These are phyloP conservation scores for Incurvaria masculella DNA, from an alignment of 2,888 invertebrate species.

Conservation along the genomic window DNA sequence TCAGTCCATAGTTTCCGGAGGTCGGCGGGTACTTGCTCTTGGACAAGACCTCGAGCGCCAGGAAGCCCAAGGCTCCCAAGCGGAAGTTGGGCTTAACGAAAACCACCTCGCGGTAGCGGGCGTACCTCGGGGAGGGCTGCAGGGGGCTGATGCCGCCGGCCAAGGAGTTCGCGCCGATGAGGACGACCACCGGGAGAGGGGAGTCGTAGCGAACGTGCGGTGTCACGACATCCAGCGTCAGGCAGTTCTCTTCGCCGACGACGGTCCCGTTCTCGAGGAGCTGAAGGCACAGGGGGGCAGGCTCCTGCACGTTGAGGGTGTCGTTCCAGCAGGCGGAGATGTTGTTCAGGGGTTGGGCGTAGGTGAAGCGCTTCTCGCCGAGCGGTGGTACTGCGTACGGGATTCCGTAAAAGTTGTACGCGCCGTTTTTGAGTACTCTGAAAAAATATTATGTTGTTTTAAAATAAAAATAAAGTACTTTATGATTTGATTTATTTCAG, in stretches of 20 bases:
- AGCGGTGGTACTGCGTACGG: slow-evolving; percentile 77
- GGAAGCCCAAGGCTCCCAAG: slow-evolving; percentile 74
- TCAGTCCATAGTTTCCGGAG: slow-evolving; percentile 84
- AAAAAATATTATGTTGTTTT: slow-evolving; percentile 19
- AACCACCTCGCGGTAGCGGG: slow-evolving; percentile 74
- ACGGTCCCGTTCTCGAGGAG: slow-evolving; percentile 63
- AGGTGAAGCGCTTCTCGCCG: slow-evolving; percentile 64
- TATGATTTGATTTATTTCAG: no score
- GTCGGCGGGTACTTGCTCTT: slow-evolving; percentile 67
- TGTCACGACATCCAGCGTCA: slow-evolving; percentile 79
- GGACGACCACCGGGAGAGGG: slow-evolving; percentile 77
- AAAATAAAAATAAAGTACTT: no score
- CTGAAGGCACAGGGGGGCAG: slow-evolving; percentile 67
- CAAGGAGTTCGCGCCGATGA: slow-evolving; percentile 77
- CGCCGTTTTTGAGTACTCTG: slow-evolving; percentile 71
- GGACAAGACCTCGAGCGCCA: slow-evolving; percentile 69
- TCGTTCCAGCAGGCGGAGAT: slow-evolving; percentile 78
- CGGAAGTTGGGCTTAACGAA: slow-evolving; percentile 87
- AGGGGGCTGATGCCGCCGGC: slow-evolving; percentile 72
- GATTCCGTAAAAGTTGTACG: slow-evolving; percentile 77
- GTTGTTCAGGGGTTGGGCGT: slow-evolving; percentile 63
- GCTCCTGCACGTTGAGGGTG: slow-evolving; percentile 65
- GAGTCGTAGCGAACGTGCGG: slow-evolving; percentile 76
- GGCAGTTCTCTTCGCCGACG: slow-evolving; percentile 76
- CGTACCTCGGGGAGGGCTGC: slow-evolving; percentile 73